These are phyloP conservation scores for Hirtodrosophila alboralis DNA, from an alignment of 2,888 invertebrate genomes.

Conservation along the genomic window DNA sequence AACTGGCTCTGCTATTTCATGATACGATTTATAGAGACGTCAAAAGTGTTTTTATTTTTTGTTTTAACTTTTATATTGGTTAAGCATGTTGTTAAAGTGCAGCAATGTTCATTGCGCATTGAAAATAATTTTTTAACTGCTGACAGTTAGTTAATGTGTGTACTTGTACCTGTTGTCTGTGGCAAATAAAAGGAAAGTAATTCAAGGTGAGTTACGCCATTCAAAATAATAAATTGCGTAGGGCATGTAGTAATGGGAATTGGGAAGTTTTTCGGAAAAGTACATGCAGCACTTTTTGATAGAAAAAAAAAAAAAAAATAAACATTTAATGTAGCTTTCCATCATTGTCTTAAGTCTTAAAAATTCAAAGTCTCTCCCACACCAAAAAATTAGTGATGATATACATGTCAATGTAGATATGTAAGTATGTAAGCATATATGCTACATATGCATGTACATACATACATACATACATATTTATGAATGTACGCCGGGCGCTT, in stretches of 20 bases:
- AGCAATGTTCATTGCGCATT: constrained; percentile 52
- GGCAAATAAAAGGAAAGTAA: constrained; percentile 45
- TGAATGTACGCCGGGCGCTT: constrained; percentile 26
- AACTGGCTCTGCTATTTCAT: constrained; percentile 34
- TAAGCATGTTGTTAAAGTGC: constrained; percentile 22
- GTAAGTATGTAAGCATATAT: constrained; percentile 11
- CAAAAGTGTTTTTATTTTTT: constrained; percentile 44
- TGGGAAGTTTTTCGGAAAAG: constrained; percentile 11
- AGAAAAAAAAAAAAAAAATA: no score
- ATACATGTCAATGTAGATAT: not conserved
- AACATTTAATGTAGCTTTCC: constrained; percentile 21
- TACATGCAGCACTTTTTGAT: no score
- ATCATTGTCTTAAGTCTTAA: constrained; percentile 23
- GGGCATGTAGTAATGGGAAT: constrained; percentile 10
- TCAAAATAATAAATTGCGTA: constrained; percentile 21
- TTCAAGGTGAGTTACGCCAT: constrained; percentile 64
- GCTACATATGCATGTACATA: constrained; percentile 9
- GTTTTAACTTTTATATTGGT: constrained; percentile 11
- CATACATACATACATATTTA: constrained; percentile 21
- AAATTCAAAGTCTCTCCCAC: constrained; percentile 32
- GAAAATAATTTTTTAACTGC: constrained; percentile 39
- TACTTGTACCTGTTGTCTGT: constrained; percentile 6
- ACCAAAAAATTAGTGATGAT: constrained; percentile 11
- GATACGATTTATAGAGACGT: constrained; percentile 50
- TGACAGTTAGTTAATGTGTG: constrained; percentile 12